Evolutionary conservation across 1,140 invertebrate genomes (phyloP).

Genomic region (Drosophila malerkotliana): DNA sequence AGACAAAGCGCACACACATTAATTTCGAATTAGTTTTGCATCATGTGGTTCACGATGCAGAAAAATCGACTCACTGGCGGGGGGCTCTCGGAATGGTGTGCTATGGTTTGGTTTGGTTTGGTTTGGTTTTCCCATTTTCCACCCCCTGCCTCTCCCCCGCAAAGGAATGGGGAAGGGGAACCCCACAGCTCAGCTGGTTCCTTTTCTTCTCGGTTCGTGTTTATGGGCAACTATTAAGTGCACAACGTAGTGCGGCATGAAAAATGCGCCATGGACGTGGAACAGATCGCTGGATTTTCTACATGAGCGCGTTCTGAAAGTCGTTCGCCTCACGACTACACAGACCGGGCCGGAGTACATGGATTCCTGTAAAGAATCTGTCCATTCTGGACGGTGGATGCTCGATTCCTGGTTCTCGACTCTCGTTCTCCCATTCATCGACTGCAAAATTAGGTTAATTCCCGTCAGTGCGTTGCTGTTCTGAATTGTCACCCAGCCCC

Average conservation of each 20-base stretch:
- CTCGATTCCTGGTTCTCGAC: background rate
- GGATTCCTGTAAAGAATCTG: background rate
- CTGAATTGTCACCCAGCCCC: slow-evolving; percentile 40
- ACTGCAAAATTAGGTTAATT: slow-evolving; percentile 82
- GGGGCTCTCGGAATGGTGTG: background rate
- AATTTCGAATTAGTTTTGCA: slow-evolving; percentile 83
- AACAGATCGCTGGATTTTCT: slow-evolving; percentile 82
- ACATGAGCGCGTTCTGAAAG: slow-evolving; percentile 77
- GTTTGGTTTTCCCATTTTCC: slow-evolving; percentile 1
- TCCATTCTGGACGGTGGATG: slow-evolving; percentile 1
- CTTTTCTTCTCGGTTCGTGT: slow-evolving; percentile 41
- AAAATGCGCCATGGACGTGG: slow-evolving; percentile 79
- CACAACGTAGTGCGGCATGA: slow-evolving; percentile 75
- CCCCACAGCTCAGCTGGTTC: slow-evolving; percentile 42
- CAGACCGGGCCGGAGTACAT: background rate
- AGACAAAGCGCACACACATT: slow-evolving; percentile 82
- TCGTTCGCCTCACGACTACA: slow-evolving; percentile 31
- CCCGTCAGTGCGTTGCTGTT: slow-evolving; percentile 77
- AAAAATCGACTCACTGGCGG: slow-evolving; percentile 71
- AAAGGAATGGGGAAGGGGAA: background rate
- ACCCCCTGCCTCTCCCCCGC: background rate
- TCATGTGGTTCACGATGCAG: slow-evolving; percentile 82
- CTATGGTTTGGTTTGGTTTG: background rate
- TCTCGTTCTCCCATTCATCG: slow-evolving; percentile 39
- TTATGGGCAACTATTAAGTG: slow-evolving; percentile 81